A percentile compares a stretch with the other conserved stretches of the same genome.
These are phyloP conservation scores for Atherinosoma microstoma DNA, from an alignment of 2,797 vertebrate species.

Conservation along the genomic window DNA sequence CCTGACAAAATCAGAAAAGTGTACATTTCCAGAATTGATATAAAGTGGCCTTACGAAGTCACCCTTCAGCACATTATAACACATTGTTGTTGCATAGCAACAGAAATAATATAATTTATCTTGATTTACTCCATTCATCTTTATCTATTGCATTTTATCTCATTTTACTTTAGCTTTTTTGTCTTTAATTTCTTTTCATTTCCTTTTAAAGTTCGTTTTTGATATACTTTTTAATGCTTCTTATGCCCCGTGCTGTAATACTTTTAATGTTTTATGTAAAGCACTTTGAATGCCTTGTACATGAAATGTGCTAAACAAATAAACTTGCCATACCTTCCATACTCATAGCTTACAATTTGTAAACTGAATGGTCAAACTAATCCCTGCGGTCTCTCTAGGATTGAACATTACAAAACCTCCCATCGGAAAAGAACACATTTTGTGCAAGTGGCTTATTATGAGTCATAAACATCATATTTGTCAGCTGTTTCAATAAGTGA, in stretches of 20 bases:
- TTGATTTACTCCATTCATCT: neutral
- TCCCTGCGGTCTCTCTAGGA: neutral
- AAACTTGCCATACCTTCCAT: too few species aligned
- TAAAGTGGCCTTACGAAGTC: constrained; percentile 32
- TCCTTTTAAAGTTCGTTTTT: too few species aligned
- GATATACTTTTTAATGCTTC: too few species aligned
- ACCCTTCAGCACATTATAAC: neutral
- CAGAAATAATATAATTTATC: neutral
- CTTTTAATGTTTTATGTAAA: too few species aligned
- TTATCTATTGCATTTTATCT: too few species aligned
- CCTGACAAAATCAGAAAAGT: constrained; percentile 35
- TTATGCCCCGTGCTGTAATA: too few species aligned
- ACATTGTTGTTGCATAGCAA: neutral
- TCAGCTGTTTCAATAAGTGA: neutral
- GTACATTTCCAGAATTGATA: constrained; percentile 41
- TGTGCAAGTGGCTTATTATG: neutral
- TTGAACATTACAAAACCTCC: neutral
- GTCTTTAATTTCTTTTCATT: too few species aligned
- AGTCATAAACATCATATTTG: neutral
- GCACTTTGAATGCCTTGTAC: too few species aligned
- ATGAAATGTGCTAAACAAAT: too few species aligned
- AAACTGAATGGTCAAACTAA: neutral
- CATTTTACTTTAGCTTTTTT: too few species aligned
- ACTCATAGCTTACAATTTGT: neutral
- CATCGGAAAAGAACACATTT: neutral